Evolutionary conservation across 2,797 vertebrate genomes (phyloP).

Genomic region (Sphaeramia orbicularis): DNA sequence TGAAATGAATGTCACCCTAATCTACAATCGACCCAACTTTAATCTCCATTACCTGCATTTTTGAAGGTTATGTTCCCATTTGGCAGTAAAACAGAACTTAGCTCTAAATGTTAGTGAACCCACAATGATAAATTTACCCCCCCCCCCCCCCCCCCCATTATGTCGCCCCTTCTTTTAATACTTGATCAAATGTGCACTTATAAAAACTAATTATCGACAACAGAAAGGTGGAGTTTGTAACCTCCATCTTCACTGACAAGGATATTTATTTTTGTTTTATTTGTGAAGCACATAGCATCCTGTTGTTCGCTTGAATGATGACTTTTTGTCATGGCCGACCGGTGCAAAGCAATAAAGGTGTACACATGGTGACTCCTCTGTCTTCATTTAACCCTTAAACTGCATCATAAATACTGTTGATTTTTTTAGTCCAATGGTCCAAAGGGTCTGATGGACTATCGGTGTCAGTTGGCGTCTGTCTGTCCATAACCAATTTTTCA

Average conservation of each 20-base stretch:
- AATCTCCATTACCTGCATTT: too few relatives aligned
- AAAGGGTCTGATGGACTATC: too few relatives aligned
- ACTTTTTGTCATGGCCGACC: constrained; percentile 63
- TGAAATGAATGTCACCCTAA: constrained; percentile 61
- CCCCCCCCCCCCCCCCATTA: too few relatives aligned
- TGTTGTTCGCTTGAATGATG: constrained; percentile 60
- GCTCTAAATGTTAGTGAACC: background rate
- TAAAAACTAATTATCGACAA: background rate
- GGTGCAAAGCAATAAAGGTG: constrained; percentile 82
- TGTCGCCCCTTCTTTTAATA: background rate
- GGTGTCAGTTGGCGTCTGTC: too few relatives aligned
- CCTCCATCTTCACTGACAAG: constrained; percentile 14
- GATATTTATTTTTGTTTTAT: constrained; percentile 25
- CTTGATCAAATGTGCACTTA: constrained; percentile 12
- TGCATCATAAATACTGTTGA: too few relatives aligned
- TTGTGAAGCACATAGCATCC: constrained; percentile 56
- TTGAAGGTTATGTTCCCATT: background rate
- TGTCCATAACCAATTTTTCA: too few relatives aligned
- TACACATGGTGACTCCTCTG: constrained; percentile 33
- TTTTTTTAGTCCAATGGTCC: too few relatives aligned
- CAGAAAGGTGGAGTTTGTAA: constrained; percentile 8
- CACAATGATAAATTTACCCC: background rate
- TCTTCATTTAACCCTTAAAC: constrained; percentile 20
- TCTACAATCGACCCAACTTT: constrained; percentile 33
- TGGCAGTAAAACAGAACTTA: background rate